phyloP scores from a whole-genome alignment of 2,797 vertebrate genomes.

The Muraenolepis orangiensis region DNA sequence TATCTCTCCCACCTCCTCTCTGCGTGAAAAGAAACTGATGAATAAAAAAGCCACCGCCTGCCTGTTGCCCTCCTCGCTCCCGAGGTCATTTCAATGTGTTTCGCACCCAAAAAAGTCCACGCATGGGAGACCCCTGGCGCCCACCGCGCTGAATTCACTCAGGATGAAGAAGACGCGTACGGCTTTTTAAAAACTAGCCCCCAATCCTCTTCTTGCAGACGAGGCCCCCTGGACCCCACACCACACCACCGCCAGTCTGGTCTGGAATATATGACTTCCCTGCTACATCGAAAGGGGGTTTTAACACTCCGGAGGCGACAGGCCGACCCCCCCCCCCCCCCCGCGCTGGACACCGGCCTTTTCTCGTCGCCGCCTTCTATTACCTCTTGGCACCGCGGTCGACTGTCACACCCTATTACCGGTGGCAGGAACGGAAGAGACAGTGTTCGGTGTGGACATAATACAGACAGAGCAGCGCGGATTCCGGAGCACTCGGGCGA shows the following conservation, averaged over 20 bases:
- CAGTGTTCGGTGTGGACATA: conserved; percentile 29
- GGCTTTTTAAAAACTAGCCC: no score
- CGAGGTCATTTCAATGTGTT: conserved; percentile 58
- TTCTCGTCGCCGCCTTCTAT: neutral
- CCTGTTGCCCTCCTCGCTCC: conserved; percentile 41
- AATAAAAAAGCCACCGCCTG: conserved; percentile 57
- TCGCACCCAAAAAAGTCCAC: conserved; percentile 20
- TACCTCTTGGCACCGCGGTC: neutral
- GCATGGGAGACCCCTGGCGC: conserved; percentile 20
- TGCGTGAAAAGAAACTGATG: conserved; percentile 62
- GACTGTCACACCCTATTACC: conserved; percentile 55
- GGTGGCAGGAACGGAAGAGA: conserved; percentile 40
- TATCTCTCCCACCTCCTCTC: conserved; percentile 39
- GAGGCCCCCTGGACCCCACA: no score
- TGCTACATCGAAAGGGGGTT: conserved; percentile 24
- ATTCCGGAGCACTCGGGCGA: conserved; percentile 43
- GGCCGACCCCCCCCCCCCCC: neutral
- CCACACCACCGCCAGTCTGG: neutral
- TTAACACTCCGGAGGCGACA: conserved; percentile 30
- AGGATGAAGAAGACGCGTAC: conserved; percentile 30
- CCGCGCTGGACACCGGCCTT: neutral
- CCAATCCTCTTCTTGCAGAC: no score
- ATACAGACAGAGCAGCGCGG: conserved; percentile 36
- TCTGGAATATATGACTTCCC: neutral
- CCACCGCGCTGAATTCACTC: conserved; percentile 24